A percentile compares a stretch with the other conserved stretches of the same genome.
Conservation (phyloP, 2,888 invertebrate species). For the Drosophila barbarae region DNA sequence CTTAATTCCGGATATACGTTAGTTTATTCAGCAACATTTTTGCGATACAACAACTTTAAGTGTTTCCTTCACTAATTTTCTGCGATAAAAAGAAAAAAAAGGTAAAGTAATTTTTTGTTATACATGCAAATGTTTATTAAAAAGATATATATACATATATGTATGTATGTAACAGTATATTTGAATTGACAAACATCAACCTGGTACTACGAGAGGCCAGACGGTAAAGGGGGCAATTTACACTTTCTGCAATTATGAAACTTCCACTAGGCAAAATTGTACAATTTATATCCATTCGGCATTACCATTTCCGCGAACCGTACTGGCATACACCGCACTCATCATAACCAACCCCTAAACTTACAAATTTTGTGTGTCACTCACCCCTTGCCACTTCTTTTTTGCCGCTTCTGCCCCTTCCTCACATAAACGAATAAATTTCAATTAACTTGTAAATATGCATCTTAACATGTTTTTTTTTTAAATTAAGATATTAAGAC, state of each 20-base stretch:
- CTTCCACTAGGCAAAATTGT: background rate
- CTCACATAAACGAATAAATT: constrained; percentile 1
- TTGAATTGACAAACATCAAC: background rate
- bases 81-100: constrained; percentile 45
- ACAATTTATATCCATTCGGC: constrained; percentile 19
- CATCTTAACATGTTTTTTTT: background rate
- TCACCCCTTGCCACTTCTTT: constrained; percentile 59
- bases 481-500: background rate
- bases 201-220: background rate
- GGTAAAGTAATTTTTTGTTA: constrained; percentile 56
- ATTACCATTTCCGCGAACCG: constrained; percentile 4
- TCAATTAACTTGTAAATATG: background rate
- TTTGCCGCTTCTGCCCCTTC: constrained; percentile 7
- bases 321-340: constrained; percentile 20
- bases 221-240: background rate
- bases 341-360: constrained; percentile 62
- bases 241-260: background rate
- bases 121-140: constrained; percentile 48
- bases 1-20: constrained; percentile 14
- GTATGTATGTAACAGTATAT: constrained; percentile 1
- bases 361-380: constrained; percentile 53
- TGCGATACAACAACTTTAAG: background rate
- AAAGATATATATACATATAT: constrained; percentile 6
- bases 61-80: constrained; percentile 17
- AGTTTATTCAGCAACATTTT: background rate